These are phyloP conservation scores for Rhinella marina DNA, from an alignment of 2,797 vertebrate species.

Conservation along the genomic window DNA sequence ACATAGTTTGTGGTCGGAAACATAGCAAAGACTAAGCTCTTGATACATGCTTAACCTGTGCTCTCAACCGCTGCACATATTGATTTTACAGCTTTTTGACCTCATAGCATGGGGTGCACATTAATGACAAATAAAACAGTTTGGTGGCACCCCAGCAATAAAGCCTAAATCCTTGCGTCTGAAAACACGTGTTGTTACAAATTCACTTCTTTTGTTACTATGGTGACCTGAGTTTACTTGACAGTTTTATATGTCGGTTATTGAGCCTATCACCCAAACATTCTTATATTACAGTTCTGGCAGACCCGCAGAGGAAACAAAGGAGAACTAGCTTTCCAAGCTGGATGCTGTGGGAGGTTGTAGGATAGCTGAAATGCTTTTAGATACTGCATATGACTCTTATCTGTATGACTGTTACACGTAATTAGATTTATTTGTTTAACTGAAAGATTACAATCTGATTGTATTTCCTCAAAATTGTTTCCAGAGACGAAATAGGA, in stretches of 20 bases:
- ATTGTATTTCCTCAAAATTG: conserved; percentile 11
- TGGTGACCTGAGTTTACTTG: conserved; percentile 45
- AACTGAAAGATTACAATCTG: background rate
- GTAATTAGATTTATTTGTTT: conserved; percentile 36
- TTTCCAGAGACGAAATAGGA: conserved; percentile 11
- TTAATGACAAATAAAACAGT: conserved; percentile 55
- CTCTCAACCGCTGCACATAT: conserved; percentile 21
- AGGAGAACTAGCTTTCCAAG: conserved; percentile 25
- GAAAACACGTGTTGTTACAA: conserved; percentile 43
- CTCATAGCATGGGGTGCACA: conserved; percentile 33
- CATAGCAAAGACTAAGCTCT: background rate
- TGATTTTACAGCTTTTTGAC: conserved; percentile 37
- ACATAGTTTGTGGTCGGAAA: conserved; percentile 6
- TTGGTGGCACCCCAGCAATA: conserved; percentile 38
- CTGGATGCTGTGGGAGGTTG: conserved; percentile 21
- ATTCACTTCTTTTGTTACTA: conserved; percentile 40
- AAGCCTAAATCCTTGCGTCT: conserved; percentile 39
- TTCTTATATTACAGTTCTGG: conserved; percentile 59
- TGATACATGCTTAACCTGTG: background rate
- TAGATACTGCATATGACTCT: conserved; percentile 44
- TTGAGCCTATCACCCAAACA: conserved; percentile 57
- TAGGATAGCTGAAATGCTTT: conserved; percentile 28
- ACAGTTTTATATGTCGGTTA: conserved; percentile 54
- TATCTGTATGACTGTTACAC: conserved; percentile 37
- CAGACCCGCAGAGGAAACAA: conserved; percentile 41